phyloP scores from a whole-genome alignment of 2,888 invertebrate genomes.

The Cosmopolites sordidus region DNA sequence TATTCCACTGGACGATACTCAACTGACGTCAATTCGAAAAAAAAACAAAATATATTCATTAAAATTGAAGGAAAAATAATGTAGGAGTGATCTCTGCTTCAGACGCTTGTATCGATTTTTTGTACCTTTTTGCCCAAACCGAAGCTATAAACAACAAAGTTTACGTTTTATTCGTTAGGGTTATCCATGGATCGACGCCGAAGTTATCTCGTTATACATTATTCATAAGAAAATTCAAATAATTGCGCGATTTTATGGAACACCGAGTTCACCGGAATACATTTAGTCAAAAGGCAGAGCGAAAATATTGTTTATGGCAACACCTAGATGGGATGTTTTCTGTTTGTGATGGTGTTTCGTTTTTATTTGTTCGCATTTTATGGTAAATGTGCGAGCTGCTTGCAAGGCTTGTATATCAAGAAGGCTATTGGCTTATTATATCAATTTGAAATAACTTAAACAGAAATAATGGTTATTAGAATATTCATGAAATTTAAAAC shows the following conservation, averaged over 20 bases:
- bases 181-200: conserved; percentile 16
- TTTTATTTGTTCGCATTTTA: conserved; percentile 15
- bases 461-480: no score
- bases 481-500: no score
- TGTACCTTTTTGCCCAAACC: not conserved
- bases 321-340: conserved; percentile 12
- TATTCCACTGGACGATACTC: no score
- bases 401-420: no score
- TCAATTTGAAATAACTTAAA: no score
- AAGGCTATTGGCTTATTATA: no score
- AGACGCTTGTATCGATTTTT: no score
- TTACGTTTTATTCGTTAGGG: conserved; percentile 14
- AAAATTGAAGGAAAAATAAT: no score
- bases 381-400: conserved; percentile 9
- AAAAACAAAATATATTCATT: no score
- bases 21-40: no score
- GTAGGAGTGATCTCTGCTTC: no score
- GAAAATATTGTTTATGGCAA: conserved; percentile 20
- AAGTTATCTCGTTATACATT: conserved; percentile 20
- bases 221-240: conserved; percentile 23
- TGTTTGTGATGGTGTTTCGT: conserved; percentile 8
- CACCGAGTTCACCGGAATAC: conserved; percentile 13
- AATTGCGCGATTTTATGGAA: conserved; percentile 26
- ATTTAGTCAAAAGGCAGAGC: conserved; percentile 11
- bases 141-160: conserved; percentile 8